Conservation (phyloP, 2,888 invertebrate genomes). For the Dastarcus helophoroides region DNA sequence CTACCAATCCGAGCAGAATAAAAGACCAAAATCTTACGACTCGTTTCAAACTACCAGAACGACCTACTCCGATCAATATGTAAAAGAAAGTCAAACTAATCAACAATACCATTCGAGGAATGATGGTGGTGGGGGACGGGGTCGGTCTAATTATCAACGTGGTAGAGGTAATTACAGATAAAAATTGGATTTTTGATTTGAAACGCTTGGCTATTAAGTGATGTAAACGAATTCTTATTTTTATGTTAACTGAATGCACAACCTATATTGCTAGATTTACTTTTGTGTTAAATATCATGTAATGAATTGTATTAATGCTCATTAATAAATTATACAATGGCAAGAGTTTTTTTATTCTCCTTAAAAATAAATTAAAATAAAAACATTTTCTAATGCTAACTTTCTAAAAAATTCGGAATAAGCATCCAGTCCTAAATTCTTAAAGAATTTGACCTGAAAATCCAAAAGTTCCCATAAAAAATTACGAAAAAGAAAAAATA, state of each 20-base stretch:
- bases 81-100: slow-evolving; percentile 34
- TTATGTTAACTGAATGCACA: neutral
- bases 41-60: slow-evolving; percentile 32
- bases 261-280: slow-evolving; percentile 2
- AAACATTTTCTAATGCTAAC: too few species aligned
- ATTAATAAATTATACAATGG: too few species aligned
- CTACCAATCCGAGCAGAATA: slow-evolving; percentile 15
- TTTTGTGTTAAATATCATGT: neutral
- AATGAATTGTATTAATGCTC: neutral
- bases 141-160: slow-evolving; percentile 32
- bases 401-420: too few species aligned
- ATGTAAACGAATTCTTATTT: neutral
- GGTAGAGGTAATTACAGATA: slow-evolving; percentile 21
- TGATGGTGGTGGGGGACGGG: slow-evolving; percentile 22
- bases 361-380: too few species aligned
- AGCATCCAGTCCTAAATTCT: too few species aligned
- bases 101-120: slow-evolving; percentile 31
- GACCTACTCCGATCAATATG: slow-evolving; percentile 37
- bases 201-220: neutral
- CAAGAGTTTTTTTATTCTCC: too few species aligned
- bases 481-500: too few species aligned
- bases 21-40: slow-evolving; percentile 35
- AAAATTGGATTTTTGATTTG: slow-evolving; percentile 5
- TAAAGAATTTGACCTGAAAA: too few species aligned
- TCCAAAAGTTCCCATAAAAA: too few species aligned